Percentiles rank a stretch among this genome's conserved stretches.
phyloP scores from a whole-genome alignment of 2,888 invertebrate genomes.

The Melinaea marsaeus region DNA sequence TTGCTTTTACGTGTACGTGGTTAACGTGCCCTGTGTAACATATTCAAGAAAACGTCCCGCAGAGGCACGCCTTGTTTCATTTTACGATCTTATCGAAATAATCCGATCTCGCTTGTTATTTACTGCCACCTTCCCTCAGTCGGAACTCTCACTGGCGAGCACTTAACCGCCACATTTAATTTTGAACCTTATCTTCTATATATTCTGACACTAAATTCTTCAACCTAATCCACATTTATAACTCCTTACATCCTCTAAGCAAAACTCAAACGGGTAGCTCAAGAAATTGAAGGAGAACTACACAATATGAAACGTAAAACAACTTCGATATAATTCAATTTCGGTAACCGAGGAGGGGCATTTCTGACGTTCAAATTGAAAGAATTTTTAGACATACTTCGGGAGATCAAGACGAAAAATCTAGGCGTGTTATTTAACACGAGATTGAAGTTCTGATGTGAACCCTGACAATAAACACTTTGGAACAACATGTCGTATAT shows the following conservation, averaged over 20 bases:
- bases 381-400: conserved; percentile 48
- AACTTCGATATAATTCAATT: conserved; percentile 54
- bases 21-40: conserved; percentile 29
- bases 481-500: conserved; percentile 55
- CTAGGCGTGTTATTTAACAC: conserved; percentile 73
- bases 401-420: conserved; percentile 69
- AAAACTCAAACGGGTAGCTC: conserved; percentile 41
- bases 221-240: conserved; percentile 41
- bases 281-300: conserved; percentile 46
- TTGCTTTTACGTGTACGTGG: conserved; percentile 24
- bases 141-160: conserved; percentile 46
- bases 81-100: conserved; percentile 78
- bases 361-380: conserved; percentile 47
- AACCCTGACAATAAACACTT: conserved; percentile 70
- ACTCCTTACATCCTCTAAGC: conserved; percentile 52
- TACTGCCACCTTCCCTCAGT: conserved; percentile 70
- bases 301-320: conserved; percentile 46
- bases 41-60: conserved; percentile 57
- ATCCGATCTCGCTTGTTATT: conserved; percentile 76
- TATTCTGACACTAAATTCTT: conserved; percentile 51
- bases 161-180: conserved; percentile 42
- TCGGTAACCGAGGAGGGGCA: conserved; percentile 36
- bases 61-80: conserved; percentile 72
- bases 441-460: conserved; percentile 59
- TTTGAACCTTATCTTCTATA: conserved; percentile 52